phyloP scores from a whole-genome alignment of 2,797 vertebrate species.

The Spizella passerina region DNA sequence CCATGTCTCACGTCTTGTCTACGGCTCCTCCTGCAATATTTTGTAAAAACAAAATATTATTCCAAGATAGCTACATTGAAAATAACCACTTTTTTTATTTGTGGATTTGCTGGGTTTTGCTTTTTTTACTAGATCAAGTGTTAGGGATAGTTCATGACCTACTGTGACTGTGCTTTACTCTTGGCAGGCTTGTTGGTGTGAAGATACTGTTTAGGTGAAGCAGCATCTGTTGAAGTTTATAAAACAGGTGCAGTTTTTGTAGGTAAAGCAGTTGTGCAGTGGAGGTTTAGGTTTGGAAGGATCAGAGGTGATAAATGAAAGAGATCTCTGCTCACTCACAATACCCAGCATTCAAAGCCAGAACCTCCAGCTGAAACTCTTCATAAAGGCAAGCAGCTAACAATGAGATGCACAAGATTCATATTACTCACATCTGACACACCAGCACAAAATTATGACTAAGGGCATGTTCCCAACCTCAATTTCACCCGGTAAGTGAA shows the following conservation, averaged over 20 bases:
- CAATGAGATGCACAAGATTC: background rate
- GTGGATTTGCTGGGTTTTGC: background rate
- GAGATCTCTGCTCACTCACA: background rate
- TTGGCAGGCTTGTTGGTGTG: background rate
- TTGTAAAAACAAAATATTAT: background rate
- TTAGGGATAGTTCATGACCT: background rate
- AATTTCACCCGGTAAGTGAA: background rate
- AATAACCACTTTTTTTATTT: background rate
- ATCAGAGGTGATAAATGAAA: background rate
- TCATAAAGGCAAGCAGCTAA: background rate
- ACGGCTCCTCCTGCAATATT: constrained; percentile 87
- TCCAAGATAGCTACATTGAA: background rate
- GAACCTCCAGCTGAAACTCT: background rate
- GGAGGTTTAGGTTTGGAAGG: background rate
- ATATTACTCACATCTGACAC: background rate
- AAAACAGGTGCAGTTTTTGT: background rate
- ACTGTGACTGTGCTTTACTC: background rate
- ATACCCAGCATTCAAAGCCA: background rate
- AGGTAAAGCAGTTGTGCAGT: background rate
- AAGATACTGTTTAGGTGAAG: background rate
- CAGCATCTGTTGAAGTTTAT: background rate
- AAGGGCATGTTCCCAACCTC: rapidly evolving
- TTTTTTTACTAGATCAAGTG: background rate
- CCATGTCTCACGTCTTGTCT: constrained; percentile 96
- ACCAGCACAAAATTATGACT: background rate